Percentiles rank a stretch among this genome's conserved stretches.
Conservation (phyloP, 2,113 vertebrate species). For the Loxodonta africana region DNA sequence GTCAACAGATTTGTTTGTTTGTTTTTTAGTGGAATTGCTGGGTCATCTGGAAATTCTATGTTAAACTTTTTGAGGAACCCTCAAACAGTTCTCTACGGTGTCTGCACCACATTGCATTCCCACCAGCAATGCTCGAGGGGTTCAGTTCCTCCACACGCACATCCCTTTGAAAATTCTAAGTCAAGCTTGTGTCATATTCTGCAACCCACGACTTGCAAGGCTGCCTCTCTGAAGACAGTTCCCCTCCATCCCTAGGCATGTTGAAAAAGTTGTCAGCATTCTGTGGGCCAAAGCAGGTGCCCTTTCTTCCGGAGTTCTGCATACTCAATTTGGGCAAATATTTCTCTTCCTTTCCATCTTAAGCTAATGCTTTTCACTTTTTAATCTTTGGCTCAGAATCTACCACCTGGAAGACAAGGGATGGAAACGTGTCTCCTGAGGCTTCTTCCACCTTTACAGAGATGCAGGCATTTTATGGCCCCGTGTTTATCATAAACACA, state of each 20-base stretch:
- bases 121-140: too few relatives aligned
- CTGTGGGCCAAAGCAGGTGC: rapidly evolving
- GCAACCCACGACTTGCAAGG: rapidly evolving
- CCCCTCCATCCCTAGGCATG: rapidly evolving
- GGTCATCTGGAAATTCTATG: too few relatives aligned
- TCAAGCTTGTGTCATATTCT: background rate
- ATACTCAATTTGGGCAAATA: rapidly evolving
- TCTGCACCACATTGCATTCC: too few relatives aligned
- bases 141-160: too few relatives aligned
- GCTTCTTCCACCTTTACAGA: background rate
- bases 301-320: rapidly evolving
- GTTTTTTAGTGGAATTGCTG: too few relatives aligned
- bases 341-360: background rate
- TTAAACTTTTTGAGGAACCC: too few relatives aligned
- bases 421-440: background rate
- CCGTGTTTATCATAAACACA: background rate
- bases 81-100: too few relatives aligned
- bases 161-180: background rate
- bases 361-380: background rate
- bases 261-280: background rate
- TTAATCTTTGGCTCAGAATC: rapidly evolving
- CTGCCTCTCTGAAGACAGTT: background rate
- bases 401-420: background rate
- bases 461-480: background rate
- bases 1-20: too few relatives aligned